Evolutionary conservation across 1,140 invertebrate genomes (phyloP).

Genomic region (Tetramorium parvispinum): DNA sequence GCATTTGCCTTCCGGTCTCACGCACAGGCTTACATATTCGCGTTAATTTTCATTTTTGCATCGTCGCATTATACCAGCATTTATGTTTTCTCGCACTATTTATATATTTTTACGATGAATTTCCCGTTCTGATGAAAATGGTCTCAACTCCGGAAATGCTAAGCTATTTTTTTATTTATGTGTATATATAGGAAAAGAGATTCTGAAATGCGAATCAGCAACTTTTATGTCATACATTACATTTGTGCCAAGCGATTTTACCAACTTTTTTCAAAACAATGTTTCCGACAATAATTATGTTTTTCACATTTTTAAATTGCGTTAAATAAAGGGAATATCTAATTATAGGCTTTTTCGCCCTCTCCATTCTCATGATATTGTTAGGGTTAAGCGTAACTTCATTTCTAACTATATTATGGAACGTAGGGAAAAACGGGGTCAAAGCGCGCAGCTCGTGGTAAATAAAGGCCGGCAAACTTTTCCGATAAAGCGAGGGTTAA

Average conservation of each 20-base stretch:
- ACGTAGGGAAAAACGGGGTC: conserved; percentile 58
- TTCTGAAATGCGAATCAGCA: neutral
- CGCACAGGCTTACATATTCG: conserved; percentile 14
- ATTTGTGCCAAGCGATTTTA: neutral
- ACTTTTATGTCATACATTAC: neutral
- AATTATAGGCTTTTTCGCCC: conserved; percentile 2
- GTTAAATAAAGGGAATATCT: conserved; percentile 33
- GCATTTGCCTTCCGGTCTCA: conserved; percentile 70
- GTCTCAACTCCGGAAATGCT: neutral
- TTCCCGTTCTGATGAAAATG: neutral
- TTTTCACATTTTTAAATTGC: conserved; percentile 21
- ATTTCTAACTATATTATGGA: conserved; percentile 60
- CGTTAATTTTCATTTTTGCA: conserved; percentile 35
- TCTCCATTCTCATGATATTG: conserved; percentile 17
- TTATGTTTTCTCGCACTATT: neutral
- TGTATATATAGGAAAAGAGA: neutral
- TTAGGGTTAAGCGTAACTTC: conserved; percentile 60
- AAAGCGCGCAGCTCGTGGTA: conserved; percentile 58
- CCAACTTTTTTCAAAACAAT: neutral
- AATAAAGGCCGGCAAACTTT: conserved; percentile 60
- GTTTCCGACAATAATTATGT: conserved; percentile 20
- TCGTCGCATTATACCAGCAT: conserved; percentile 5
- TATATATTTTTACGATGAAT: neutral
- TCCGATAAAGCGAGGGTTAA: conserved; percentile 63
- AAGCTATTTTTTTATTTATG: neutral